Evolutionary conservation across 2,888 invertebrate genomes (phyloP), one percentile per base, ranked within the genome.

Genomic region (Hermaeophaga mercurialis): DNA sequence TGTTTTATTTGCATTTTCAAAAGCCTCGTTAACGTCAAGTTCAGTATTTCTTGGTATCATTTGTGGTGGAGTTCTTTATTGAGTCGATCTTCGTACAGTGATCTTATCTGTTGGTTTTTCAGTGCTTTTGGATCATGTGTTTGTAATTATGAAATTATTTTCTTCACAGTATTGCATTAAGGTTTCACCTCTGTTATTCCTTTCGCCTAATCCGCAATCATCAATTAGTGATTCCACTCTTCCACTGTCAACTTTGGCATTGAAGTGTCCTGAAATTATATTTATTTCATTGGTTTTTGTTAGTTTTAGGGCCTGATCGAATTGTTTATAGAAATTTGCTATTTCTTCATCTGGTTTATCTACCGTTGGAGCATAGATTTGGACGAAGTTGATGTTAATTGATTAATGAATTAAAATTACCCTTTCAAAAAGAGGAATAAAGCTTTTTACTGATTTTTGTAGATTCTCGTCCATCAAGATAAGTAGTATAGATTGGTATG

Each of bases 141-240:
- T 39, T 15, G 15, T 18, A 9, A 18, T 9, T 3, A 17, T 9
- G 2, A 39, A 18, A 5, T 31, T 15, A 3, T 15, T 31, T 9
- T 46, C 46, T 7, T 5, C 11, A 33, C 46, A 33, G 33, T 17
- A 44, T 12, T 44, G 26, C 2, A 24, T 26, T 15, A 44, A 12
- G 8, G 26, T 24, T n/a, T 26, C 44, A 7, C 24, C 44, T 26
- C 44, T 24, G 4, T 46, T 33, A 31, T 46, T 46, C 17, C 46
- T 31, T 9, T 46, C 33, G 7, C 8, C 17, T 15, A 39, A 17
- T 3, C 39, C 39, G 7, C n/a, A 39, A 7, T 39, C 39, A 18
- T 8, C 39, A 17, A 39, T 8, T 14, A 18, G 9, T 18, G 19
- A 39, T 39, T 19, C 39, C n/a, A 18, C 39, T 39, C 39, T 39